phyloP scores from a whole-genome alignment of 2,113 vertebrate species.

The Buteo buteo region DNA sequence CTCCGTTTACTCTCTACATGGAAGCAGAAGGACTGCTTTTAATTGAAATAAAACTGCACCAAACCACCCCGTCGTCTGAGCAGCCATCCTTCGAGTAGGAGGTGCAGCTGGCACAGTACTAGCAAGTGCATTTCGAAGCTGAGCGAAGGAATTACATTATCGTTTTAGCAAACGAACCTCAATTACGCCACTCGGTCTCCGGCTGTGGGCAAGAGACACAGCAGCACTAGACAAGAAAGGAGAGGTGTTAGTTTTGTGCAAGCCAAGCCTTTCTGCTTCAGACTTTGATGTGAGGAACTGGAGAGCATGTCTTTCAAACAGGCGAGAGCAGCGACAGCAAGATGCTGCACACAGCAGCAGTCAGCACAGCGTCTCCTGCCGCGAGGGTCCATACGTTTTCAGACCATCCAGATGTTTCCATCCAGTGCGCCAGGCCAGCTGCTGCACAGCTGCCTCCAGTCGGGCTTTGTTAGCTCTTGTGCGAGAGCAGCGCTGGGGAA shows the following conservation, averaged over 20 bases:
- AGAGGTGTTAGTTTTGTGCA: background rate
- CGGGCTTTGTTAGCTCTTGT: slow-evolving; percentile 4
- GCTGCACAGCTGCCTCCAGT: slow-evolving; percentile 57
- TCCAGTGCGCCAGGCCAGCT: slow-evolving; percentile 58
- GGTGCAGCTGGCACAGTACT: background rate
- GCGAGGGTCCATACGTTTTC: background rate
- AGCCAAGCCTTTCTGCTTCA: slow-evolving; percentile 17
- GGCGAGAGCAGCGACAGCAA: background rate
- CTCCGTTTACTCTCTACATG: background rate
- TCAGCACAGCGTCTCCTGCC: background rate
- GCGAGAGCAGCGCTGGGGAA: background rate
- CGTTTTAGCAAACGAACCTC: background rate
- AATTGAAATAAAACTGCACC: background rate
- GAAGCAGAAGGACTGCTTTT: background rate
- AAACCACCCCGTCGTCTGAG: background rate
- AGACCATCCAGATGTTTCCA: slow-evolving; percentile 67
- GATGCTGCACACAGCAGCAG: slow-evolving; percentile 33
- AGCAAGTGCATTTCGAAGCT: background rate
- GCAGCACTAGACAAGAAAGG: background rate
- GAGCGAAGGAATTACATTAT: background rate
- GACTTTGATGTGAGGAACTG: slow-evolving; percentile 26
- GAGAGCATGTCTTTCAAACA: background rate
- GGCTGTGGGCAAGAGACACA: background rate
- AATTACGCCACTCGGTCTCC: rapidly evolving
- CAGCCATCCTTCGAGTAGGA: rapidly evolving